Conservation (phyloP, 2,888 invertebrate genomes). For the Theretra japonica region DNA sequence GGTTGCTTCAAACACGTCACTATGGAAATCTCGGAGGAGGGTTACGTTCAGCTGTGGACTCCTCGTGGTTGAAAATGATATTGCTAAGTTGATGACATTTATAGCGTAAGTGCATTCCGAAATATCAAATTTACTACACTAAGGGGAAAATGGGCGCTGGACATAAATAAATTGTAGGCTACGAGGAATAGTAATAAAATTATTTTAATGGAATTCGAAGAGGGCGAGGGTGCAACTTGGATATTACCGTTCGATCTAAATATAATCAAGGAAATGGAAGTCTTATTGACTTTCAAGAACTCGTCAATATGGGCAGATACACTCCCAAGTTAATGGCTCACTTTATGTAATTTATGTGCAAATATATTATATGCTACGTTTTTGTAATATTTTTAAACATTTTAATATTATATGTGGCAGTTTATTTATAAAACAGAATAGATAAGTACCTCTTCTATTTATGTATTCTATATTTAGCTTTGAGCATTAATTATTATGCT, state of each 20-base stretch:
- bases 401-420: too few relatives aligned
- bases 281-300: conserved; percentile 8
- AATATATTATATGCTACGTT: too few relatives aligned
- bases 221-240: conserved; percentile 28
- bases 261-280: conserved; percentile 16
- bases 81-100: not conserved
- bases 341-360: too few relatives aligned
- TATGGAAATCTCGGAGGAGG: too few relatives aligned
- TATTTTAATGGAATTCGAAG: conserved; percentile 38
- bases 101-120: not conserved
- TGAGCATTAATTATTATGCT: too few relatives aligned
- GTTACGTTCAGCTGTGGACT: too few relatives aligned
- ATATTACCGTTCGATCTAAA: conserved; percentile 17
- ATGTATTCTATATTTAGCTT: too few relatives aligned
- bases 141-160: not conserved
- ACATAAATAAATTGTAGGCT: conserved; percentile 37
- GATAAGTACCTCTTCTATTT: too few relatives aligned
- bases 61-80: too few relatives aligned
- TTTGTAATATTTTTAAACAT: too few relatives aligned
- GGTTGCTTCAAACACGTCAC: not conserved
- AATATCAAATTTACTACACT: not conserved
- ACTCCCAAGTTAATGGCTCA: too few relatives aligned
- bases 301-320: not conserved
- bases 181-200: conserved; percentile 39
- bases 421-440: too few relatives aligned